phyloP scores from a whole-genome alignment of 2,113 vertebrate genomes.

The Larimichthys crocea region DNA sequence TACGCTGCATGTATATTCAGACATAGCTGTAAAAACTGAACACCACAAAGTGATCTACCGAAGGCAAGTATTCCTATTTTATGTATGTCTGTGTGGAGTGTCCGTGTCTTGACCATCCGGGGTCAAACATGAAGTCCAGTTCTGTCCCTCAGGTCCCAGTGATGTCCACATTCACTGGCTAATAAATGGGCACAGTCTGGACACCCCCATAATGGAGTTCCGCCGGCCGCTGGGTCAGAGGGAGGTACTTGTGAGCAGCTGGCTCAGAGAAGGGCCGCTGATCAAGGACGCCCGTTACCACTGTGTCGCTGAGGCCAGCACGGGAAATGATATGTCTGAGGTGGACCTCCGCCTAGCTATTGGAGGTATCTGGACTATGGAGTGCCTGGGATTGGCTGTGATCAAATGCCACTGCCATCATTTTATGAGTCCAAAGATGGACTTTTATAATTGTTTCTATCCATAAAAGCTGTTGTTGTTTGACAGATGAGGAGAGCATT shows the following conservation, averaged over 20 bases:
- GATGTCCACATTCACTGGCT: slow-evolving; percentile 89
- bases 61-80: slow-evolving; percentile 43
- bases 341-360: slow-evolving; percentile 82
- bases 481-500: slow-evolving; percentile 81
- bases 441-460: slow-evolving; percentile 1
- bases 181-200: slow-evolving; percentile 85
- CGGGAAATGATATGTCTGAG: slow-evolving; percentile 82
- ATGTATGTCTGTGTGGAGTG: background rate
- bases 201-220: slow-evolving; percentile 80
- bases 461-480: slow-evolving; percentile 60
- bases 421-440: background rate
- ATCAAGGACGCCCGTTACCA: slow-evolving; percentile 85
- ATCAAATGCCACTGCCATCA: background rate
- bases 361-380: slow-evolving; percentile 75
- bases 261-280: slow-evolving; percentile 87
- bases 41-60: background rate
- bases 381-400: background rate
- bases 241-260: slow-evolving; percentile 88
- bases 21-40: background rate
- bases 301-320: slow-evolving; percentile 86
- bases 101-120: slow-evolving; percentile 5
- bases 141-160: slow-evolving; percentile 86
- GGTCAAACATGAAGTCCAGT: slow-evolving; percentile 64
- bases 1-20: background rate
- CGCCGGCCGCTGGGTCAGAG: slow-evolving; percentile 79